Percentiles rank a stretch among this genome's conserved stretches.
phyloP scores from a whole-genome alignment of 2,113 vertebrate species.

The Phaethon lepturus region DNA sequence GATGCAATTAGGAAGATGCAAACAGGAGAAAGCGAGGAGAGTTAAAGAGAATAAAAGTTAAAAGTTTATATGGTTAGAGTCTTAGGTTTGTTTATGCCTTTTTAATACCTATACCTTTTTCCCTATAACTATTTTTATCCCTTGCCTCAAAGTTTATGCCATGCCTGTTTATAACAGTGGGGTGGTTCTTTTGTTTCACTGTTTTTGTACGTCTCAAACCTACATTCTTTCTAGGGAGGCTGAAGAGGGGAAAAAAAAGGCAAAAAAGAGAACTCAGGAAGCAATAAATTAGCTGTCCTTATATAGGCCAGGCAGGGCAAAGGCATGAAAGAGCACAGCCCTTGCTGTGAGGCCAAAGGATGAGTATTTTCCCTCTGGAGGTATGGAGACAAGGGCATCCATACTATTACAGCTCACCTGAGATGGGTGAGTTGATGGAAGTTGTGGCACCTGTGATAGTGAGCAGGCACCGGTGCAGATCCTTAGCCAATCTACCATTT shows the following conservation, averaged over 20 bases:
- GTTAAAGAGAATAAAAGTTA: not conserved
- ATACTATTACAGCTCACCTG: not conserved
- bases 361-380: not conserved
- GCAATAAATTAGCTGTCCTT: constrained; percentile 28
- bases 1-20: not conserved
- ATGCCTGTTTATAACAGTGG: not conserved
- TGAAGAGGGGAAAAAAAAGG: not conserved
- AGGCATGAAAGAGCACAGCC: not conserved
- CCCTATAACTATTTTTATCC: not conserved
- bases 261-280: not conserved
- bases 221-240: not conserved
- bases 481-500: not conserved
- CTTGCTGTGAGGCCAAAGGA: not conserved
- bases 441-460: not conserved
- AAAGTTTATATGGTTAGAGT: not conserved
- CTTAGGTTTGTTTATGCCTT: not conserved
- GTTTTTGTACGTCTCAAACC: not conserved
- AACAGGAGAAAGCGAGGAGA: not conserved
- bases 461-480: not conserved
- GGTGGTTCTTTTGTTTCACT: not conserved
- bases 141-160: not conserved
- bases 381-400: rapidly evolving
- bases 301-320: not conserved
- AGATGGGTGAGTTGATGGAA: not conserved
- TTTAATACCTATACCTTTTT: not conserved